A percentile compares a stretch with the other conserved stretches of the same genome.
Conservation (phyloP, 2,888 invertebrate genomes). For the Nomada fucata region DNA sequence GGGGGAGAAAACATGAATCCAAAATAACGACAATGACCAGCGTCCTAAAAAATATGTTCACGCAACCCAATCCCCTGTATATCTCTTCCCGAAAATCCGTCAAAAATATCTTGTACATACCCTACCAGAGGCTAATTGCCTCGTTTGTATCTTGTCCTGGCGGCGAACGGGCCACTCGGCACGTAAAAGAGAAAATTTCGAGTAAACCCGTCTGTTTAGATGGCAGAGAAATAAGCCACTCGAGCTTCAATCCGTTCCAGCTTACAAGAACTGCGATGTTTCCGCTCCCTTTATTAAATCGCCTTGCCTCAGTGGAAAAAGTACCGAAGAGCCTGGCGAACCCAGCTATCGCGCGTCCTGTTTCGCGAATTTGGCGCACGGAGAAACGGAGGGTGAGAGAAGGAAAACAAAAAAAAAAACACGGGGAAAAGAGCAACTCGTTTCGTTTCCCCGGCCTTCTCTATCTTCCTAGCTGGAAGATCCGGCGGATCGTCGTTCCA, state of each 20-base stretch:
- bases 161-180: not conserved
- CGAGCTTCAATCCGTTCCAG: conserved; percentile 52
- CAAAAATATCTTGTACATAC: conserved; percentile 13
- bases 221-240: conserved; percentile 51
- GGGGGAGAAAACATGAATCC: too few species aligned
- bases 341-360: conserved; percentile 55
- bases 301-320: conserved; percentile 38
- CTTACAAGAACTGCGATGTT: conserved; percentile 55
- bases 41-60: not conserved
- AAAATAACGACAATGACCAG: too few species aligned
- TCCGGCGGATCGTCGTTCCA: conserved; percentile 33
- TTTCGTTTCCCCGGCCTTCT: conserved; percentile 17
- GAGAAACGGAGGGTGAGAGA: not conserved
- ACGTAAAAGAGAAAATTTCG: conserved; percentile 33
- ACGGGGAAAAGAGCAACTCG: conserved; percentile 7
- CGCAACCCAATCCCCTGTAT: not conserved
- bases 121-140: conserved; percentile 27
- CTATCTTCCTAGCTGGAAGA: not conserved
- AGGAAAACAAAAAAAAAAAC: not conserved
- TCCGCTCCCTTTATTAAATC: conserved; percentile 59
- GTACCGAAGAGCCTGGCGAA: conserved; percentile 31
- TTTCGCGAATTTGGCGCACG: conserved; percentile 50
- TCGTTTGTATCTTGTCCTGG: conserved; percentile 30
- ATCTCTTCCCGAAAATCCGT: not conserved
- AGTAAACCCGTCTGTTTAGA: conserved; percentile 39